Conservation (phyloP, 2,113 vertebrate species). For the Dicerorhinus sumatrensis region DNA sequence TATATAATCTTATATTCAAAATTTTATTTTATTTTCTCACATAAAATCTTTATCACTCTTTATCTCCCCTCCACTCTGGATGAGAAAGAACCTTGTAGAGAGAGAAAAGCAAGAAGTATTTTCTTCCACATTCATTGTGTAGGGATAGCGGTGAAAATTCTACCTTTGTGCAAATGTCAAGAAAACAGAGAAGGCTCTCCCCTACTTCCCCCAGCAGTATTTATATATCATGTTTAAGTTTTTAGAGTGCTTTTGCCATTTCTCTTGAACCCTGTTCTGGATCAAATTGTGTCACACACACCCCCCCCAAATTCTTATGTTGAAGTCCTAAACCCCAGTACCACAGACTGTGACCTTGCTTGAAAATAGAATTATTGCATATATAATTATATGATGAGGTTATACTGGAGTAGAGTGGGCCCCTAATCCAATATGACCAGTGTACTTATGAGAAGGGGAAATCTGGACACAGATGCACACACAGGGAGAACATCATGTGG, state of each 20-base stretch:
- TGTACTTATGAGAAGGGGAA: not conserved
- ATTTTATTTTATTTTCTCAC: conserved; percentile 17
- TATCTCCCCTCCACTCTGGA: not conserved
- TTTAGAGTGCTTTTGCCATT: not conserved
- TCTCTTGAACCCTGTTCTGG: not conserved
- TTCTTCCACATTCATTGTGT: not conserved
- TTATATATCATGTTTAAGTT: not conserved
- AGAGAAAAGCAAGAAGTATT: conserved; percentile 1
- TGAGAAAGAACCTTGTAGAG: not conserved
- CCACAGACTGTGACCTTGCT: not conserved
- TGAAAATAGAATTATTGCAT: not conserved
- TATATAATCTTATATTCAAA: not conserved
- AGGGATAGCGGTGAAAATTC: not conserved
- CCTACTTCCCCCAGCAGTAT: not conserved
- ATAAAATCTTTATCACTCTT: not conserved
- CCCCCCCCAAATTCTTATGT: not conserved
- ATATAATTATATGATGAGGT: not conserved
- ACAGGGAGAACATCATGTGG: not conserved
- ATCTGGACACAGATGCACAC: not conserved
- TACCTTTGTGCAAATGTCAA: not conserved
- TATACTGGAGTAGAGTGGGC: not conserved
- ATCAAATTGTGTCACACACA: not conserved
- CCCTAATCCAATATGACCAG: not conserved
- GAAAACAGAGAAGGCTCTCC: not conserved
- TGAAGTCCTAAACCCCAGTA: not conserved